Percentiles rank a stretch among this genome's conserved stretches.
phyloP scores from a whole-genome alignment of 2,888 invertebrate genomes.

The Apodemia zela region DNA sequence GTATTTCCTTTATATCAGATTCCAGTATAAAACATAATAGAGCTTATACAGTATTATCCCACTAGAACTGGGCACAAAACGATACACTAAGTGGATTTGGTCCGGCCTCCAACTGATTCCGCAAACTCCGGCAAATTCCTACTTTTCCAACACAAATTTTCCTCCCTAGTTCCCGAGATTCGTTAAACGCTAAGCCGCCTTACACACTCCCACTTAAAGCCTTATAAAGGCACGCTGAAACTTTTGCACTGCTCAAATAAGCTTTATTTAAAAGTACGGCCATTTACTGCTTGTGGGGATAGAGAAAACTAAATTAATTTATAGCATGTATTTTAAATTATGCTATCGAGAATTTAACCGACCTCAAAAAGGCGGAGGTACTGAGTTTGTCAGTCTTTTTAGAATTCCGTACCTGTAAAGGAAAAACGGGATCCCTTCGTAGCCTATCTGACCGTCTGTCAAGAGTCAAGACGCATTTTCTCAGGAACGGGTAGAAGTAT shows the following conservation, averaged over 20 bases:
- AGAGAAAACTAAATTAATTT: neutral
- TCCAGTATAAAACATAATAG: slow-evolving; percentile 5
- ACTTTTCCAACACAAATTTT: slow-evolving; percentile 37
- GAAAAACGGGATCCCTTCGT: too few species aligned
- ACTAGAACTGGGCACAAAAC: neutral
- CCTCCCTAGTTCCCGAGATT: slow-evolving; percentile 31
- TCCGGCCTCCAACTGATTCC: slow-evolving; percentile 36
- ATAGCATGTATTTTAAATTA: neutral
- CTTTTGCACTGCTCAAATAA: slow-evolving; percentile 19
- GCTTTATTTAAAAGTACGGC: slow-evolving; percentile 20
- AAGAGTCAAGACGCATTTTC: too few species aligned
- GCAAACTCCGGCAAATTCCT: slow-evolving; percentile 30
- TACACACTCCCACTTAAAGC: slow-evolving; percentile 23
- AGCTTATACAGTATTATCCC: slow-evolving; percentile 12
- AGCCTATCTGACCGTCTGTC: too few species aligned
- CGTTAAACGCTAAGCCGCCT: slow-evolving; percentile 26
- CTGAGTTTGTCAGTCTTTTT: too few species aligned
- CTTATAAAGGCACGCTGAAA: slow-evolving; percentile 25
- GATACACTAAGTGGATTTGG: slow-evolving; percentile 32
- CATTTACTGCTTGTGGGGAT: neutral
- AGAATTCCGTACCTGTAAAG: too few species aligned
- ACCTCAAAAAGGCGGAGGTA: neutral
- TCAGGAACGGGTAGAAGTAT: too few species aligned
- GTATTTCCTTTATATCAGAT: slow-evolving; percentile 13
- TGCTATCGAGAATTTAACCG: neutral